Evolutionary conservation across 2,797 vertebrate genomes (phyloP).

Genomic region (Scarus forsteni): DNA sequence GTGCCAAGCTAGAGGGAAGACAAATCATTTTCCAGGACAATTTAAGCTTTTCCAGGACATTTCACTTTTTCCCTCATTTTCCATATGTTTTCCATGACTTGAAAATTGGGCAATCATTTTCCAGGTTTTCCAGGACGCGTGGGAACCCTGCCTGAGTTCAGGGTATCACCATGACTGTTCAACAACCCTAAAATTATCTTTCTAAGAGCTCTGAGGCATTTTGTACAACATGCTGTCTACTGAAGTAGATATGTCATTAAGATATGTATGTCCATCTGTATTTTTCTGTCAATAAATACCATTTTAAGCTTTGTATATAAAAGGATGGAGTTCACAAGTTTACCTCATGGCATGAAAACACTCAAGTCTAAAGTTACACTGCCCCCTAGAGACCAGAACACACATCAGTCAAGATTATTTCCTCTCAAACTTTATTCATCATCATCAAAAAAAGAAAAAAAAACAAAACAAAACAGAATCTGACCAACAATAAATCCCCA

Average conservation of each 20-base stretch:
- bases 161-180: no score
- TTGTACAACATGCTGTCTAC: background rate
- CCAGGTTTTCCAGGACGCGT: no score
- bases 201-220: background rate
- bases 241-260: background rate
- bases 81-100: no score
- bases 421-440: constrained; percentile 70
- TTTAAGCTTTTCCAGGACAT: no score
- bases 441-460: constrained; percentile 30
- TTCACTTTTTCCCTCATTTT: no score
- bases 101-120: no score
- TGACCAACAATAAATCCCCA: constrained; percentile 53
- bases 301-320: constrained; percentile 5
- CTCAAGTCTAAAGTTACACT: constrained; percentile 52
- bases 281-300: background rate
- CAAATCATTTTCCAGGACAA: no score
- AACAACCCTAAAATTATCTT: background rate
- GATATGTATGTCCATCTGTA: background rate
- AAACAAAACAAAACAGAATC: constrained; percentile 43
- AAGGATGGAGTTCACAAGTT: constrained; percentile 1
- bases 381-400: constrained; percentile 69
- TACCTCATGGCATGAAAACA: background rate
- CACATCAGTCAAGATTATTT: constrained; percentile 16
- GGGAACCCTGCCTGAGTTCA: no score
- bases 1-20: no score